Percentiles rank a stretch among this genome's conserved stretches.
phyloP scores from a whole-genome alignment of 92 coral and sea anemone species.

The Meandrina meandrites region DNA sequence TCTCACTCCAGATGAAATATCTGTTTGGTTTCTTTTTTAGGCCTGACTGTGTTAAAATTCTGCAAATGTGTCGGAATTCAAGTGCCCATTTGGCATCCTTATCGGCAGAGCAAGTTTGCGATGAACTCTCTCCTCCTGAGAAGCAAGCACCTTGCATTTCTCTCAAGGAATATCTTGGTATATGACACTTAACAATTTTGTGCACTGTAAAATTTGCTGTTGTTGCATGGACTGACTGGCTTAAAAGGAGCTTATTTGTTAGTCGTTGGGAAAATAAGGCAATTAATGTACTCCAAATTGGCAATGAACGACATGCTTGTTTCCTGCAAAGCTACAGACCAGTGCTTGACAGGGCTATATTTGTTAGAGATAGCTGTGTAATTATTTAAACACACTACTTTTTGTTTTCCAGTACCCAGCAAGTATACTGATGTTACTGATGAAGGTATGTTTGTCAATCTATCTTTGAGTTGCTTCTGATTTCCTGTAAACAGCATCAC shows the following conservation, averaged over 20 bases:
- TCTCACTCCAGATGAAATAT: background rate
- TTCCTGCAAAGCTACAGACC: too few relatives aligned
- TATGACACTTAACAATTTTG: background rate
- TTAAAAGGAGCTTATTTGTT: background rate
- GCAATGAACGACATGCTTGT: too few relatives aligned
- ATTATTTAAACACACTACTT: too few relatives aligned
- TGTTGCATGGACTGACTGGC: background rate
- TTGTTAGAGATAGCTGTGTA: too few relatives aligned
- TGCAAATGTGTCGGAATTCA: conserved; percentile 84
- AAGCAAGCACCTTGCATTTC: conserved; percentile 87
- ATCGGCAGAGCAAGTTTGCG: conserved; percentile 72
- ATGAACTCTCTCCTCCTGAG: conserved; percentile 79
- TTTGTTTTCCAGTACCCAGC: conserved; percentile 77
- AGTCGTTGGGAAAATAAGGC: too few relatives aligned
- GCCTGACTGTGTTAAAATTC: conserved; percentile 86
- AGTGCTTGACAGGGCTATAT: too few relatives aligned
- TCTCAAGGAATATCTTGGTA: conserved; percentile 77
- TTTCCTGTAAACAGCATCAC: too few relatives aligned
- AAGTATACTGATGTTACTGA: conserved; percentile 69
- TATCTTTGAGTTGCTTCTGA: background rate
- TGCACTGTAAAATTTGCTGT: background rate
- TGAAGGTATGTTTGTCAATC: conserved; percentile 62
- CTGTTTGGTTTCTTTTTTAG: conserved; percentile 42
- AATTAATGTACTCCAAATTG: too few relatives aligned
- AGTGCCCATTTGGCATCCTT: conserved; percentile 41